These are phyloP conservation scores for Craseonycteris thonglongyai DNA, from an alignment of 2,113 vertebrate genomes.

Conservation along the genomic window DNA sequence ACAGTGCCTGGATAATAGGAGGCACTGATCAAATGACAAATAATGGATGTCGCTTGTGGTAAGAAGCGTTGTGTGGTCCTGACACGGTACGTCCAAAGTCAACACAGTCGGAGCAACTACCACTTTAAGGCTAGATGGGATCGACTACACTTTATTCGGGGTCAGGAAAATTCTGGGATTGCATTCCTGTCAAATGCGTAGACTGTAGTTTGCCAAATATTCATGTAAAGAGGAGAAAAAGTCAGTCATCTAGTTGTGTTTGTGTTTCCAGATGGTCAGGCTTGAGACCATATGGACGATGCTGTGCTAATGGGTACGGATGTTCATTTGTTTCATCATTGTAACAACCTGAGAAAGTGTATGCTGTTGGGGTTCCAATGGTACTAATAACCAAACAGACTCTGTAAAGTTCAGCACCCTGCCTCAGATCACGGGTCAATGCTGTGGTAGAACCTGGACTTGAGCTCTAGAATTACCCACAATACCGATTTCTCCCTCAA, in stretches of 20 bases:
- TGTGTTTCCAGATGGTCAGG: neutral
- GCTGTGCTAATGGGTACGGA: neutral
- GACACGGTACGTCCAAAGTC: neutral
- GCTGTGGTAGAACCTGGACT: neutral
- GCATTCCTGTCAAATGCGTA: neutral
- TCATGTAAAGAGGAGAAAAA: neutral
- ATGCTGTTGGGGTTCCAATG: neutral
- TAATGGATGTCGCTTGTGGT: neutral
- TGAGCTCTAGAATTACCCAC: neutral
- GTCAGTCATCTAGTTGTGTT: neutral
- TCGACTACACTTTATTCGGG: neutral
- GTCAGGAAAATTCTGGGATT: neutral
- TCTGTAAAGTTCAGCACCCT: neutral
- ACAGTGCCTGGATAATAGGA: neutral
- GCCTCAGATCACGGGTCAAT: neutral
- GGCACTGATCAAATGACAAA: neutral
- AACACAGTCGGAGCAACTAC: neutral
- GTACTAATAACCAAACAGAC: neutral
- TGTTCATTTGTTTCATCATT: neutral
- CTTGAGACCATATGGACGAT: neutral
- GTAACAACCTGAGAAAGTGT: neutral
- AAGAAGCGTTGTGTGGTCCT: neutral
- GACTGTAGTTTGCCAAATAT: neutral
- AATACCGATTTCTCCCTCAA: neutral
- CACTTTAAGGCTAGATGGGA: neutral